phyloP scores from a whole-genome alignment of 2,797 vertebrate species.

The Otolemur crassicaudatus region DNA sequence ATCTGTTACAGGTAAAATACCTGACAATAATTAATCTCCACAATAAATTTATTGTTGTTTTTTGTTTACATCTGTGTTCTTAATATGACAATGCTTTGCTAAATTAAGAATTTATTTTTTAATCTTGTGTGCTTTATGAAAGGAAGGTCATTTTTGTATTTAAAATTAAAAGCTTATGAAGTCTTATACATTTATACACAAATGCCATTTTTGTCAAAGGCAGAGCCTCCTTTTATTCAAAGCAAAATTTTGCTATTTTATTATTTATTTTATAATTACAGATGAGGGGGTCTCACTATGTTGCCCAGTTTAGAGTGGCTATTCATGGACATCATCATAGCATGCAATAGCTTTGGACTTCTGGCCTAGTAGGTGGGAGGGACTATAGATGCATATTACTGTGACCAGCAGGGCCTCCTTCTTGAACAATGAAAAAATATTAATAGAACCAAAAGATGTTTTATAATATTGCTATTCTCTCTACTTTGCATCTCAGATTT shows the following conservation, averaged over 20 bases:
- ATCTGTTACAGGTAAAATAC: not conserved
- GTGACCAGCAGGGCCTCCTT: not conserved
- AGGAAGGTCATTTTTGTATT: conserved; percentile 48
- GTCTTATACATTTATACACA: not conserved
- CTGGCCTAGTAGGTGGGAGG: not conserved
- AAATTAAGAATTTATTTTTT: conserved; percentile 62
- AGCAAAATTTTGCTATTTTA: not conserved
- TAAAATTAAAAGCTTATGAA: conserved; percentile 59
- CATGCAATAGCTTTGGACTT: not conserved
- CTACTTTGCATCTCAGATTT: conserved; percentile 17
- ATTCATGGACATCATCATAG: not conserved
- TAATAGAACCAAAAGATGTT: conserved; percentile 36
- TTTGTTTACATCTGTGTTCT: conserved; percentile 46
- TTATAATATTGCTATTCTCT: conserved; percentile 43
- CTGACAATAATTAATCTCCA: conserved; percentile 33
- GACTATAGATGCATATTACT: not conserved
- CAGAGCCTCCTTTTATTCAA: conserved; percentile 16
- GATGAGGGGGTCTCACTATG: not conserved
- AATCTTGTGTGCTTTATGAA: not conserved
- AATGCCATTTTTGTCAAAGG: conserved; percentile 41
- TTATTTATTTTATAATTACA: not conserved
- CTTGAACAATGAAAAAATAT: conserved; percentile 21
- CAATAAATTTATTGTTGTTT: not conserved
- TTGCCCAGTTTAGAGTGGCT: not conserved
- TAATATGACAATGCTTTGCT: conserved; percentile 34